Evolutionary conservation across 2,113 vertebrate species (phyloP).

Genomic region (Callaeas wilsoni): DNA sequence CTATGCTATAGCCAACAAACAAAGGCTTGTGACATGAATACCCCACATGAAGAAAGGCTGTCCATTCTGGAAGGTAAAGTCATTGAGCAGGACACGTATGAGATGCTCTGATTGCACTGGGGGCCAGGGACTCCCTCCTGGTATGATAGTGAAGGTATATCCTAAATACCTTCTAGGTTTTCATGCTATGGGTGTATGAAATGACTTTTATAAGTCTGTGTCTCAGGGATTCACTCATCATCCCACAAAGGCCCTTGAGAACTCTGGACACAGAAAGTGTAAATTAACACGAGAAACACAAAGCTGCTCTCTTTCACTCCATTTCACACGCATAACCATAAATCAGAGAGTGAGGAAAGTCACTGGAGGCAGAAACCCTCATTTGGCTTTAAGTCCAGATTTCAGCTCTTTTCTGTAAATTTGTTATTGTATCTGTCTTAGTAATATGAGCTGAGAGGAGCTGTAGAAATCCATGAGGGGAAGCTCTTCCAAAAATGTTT

Average conservation of each 20-base stretch:
- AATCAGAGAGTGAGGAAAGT: not conserved
- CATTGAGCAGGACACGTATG: not conserved
- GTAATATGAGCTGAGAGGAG: not conserved
- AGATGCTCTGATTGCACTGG: not conserved
- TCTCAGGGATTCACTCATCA: not conserved
- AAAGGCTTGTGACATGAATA: not conserved
- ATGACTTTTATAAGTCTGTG: not conserved
- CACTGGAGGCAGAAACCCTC: not conserved
- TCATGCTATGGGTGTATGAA: not conserved
- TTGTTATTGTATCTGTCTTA: not conserved
- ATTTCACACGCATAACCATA: not conserved
- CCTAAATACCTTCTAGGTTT: not conserved
- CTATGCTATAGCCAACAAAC: not conserved
- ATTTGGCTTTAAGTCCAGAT: not conserved
- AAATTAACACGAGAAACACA: not conserved
- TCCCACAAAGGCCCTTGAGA: not conserved
- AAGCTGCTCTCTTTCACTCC: not conserved
- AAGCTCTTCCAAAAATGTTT: constrained; percentile 10
- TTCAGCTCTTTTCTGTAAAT: constrained; percentile 10
- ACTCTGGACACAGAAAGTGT: not conserved
- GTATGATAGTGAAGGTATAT: not conserved
- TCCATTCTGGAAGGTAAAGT: not conserved
- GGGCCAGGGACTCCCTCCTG: not conserved
- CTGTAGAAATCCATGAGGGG: not conserved
- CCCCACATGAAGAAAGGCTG: not conserved